Evolutionary conservation across 2,797 vertebrate species (phyloP).

Genomic region (Muscicapa striata): DNA sequence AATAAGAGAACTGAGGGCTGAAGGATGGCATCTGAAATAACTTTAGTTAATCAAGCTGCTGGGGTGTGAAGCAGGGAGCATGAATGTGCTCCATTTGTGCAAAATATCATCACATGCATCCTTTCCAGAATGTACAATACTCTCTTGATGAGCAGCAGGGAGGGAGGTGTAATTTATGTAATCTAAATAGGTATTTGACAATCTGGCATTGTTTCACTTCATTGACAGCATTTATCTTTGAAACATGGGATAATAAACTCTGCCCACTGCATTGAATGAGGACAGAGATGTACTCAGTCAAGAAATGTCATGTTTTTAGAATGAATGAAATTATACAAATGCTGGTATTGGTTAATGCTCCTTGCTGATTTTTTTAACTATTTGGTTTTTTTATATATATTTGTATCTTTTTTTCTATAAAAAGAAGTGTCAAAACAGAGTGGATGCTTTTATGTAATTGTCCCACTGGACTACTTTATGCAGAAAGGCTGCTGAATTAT

Average conservation of each 20-base stretch:
- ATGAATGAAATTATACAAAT: background rate
- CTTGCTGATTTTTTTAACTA: background rate
- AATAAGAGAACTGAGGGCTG: background rate
- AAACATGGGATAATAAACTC: background rate
- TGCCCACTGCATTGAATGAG: background rate
- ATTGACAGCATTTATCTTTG: background rate
- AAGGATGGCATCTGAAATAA: background rate
- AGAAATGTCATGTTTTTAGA: background rate
- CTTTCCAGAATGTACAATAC: background rate
- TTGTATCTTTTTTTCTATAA: background rate
- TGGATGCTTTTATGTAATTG: background rate
- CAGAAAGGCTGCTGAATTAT: background rate
- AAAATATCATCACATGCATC: background rate
- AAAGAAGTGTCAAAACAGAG: background rate
- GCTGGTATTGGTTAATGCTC: rapidly evolving
- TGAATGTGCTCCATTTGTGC: background rate
- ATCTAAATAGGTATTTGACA: background rate
- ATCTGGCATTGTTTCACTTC: background rate
- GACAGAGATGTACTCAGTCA: background rate
- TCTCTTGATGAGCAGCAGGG: background rate
- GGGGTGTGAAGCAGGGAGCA: background rate
- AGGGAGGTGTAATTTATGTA: background rate
- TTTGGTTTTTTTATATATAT: background rate
- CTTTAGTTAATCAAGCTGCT: background rate
- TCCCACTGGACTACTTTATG: background rate